A percentile compares a stretch with the other conserved stretches of the same genome.
These are phyloP conservation scores for Triplophysa tibetana DNA, from an alignment of 2,113 vertebrate genomes.

Conservation along the genomic window DNA sequence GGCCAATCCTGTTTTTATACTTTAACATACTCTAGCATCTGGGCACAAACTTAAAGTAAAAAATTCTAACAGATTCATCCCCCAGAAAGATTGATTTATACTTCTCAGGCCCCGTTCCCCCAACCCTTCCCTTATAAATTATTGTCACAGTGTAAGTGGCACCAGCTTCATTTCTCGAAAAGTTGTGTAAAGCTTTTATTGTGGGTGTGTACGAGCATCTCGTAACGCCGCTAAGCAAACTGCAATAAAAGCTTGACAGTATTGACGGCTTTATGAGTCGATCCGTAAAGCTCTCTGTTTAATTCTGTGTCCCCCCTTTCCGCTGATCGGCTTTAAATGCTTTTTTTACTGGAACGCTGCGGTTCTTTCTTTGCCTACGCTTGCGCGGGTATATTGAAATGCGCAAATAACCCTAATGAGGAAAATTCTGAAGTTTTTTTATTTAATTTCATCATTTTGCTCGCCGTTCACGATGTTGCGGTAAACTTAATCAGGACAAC, in stretches of 20 bases:
- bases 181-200: slow-evolving; percentile 59
- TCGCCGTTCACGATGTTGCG: background rate
- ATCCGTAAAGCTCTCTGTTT: slow-evolving; percentile 55
- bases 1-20: too few relatives aligned
- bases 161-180: slow-evolving; percentile 65
- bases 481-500: slow-evolving; percentile 33
- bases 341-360: background rate
- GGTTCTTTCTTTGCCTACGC: background rate
- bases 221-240: slow-evolving; percentile 64
- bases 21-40: too few relatives aligned
- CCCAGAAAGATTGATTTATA: slow-evolving; percentile 68
- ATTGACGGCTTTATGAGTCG: slow-evolving; percentile 58
- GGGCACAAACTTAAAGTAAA: too few relatives aligned
- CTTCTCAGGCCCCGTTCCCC: slow-evolving; percentile 43
- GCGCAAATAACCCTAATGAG: background rate
- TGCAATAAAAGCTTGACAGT: slow-evolving; percentile 57
- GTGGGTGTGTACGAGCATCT: slow-evolving; percentile 47
- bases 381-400: slow-evolving; percentile 3
- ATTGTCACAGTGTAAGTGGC: slow-evolving; percentile 57
- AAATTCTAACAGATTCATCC: too few relatives aligned
- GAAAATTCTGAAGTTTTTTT: slow-evolving; percentile 18
- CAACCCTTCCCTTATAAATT: slow-evolving; percentile 60
- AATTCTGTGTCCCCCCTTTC: background rate
- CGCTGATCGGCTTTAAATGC: slow-evolving; percentile 23
- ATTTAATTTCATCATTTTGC: slow-evolving; percentile 10